Evolutionary conservation across 2,888 invertebrate genomes (phyloP), one percentile per base, ranked within the genome.

Genomic region (Hydroisotoma schaefferi): DNA sequence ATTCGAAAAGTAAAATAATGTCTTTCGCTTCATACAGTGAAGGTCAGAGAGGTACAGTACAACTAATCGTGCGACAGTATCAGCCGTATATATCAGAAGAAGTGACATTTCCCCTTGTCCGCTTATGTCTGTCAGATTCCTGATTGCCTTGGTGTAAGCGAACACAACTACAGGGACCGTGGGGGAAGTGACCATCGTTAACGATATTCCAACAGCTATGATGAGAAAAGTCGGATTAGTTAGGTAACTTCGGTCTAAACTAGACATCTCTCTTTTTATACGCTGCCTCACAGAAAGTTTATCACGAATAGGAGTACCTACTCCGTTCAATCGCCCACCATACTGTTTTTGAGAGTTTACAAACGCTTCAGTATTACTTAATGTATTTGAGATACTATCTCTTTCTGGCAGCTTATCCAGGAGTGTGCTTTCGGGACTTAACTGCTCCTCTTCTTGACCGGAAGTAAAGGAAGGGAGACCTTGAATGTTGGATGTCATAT

Each of bases 21-120:
- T 37, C 20, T 66, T 46, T 38, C 61, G 53, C 27, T 59, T 62
- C 28, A 69, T 43, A 27, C 59, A 55, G 8, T 49, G 26, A n/a
- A 60, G 53, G 43, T 71, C 71, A 1, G 71, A 67, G 26, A 69
- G 22, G 49, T 67, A 71, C 1, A 67, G 64, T 22, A 69, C 28
- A 8, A 65, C 5, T 6, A 71, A 59, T 22, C 69, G 58, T 29
- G 69, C 57, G n/a, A 67, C 55, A 47, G 65, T 44, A 61, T 71
- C 71, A n/a, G 52, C 55, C 20, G 59, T 58, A 59, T 40, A 65
- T 58, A 60, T 64, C 33, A 67, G 62, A 18, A 61, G 52, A 28
- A 67, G 38, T 12, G 60, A 59, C 3, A 56, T 33, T 47, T 64
- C 59, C 12, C 61, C 48, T 27, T 48, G n/a, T 2, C 48, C 28